Conservation (phyloP, 2,113 vertebrate genomes). For the Plotosus lineatus region DNA sequence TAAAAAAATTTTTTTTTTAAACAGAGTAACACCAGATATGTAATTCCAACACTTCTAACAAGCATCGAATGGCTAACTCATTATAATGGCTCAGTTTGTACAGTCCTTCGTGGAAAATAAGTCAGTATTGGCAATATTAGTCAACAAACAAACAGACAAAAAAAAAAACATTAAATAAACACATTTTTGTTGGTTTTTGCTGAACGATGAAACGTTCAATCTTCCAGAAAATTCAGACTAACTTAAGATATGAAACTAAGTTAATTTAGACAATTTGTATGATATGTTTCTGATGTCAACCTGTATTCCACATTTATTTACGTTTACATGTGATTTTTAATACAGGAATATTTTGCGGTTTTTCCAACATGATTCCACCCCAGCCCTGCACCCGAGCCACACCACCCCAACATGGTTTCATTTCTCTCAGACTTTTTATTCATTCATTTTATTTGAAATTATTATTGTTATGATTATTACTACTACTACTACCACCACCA, state of each 20-base stretch:
- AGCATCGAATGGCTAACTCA: neutral
- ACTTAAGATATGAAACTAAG: neutral
- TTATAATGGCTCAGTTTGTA: neutral
- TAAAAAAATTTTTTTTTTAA: neutral
- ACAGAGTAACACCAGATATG: neutral
- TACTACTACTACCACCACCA: no score
- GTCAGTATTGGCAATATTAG: neutral
- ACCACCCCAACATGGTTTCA: neutral
- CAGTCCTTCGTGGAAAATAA: neutral
- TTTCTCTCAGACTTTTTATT: neutral
- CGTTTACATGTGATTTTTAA: neutral
- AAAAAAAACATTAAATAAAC: no score
- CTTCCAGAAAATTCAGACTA: neutral
- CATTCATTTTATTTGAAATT: no score
- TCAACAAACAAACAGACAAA: no score
- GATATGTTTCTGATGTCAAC: neutral
- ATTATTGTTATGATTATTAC: neutral
- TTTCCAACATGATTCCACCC: no score
- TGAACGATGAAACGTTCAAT: neutral
- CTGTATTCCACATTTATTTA: neutral
- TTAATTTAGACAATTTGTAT: neutral
- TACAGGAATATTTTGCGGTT: neutral
- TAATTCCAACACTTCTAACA: neutral
- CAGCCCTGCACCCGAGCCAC: no score
- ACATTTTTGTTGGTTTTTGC: neutral